Evolutionary conservation across 2,888 invertebrate species (phyloP), one percentile per base, ranked within the genome.

Genomic region (Venustoraphidia nigricollis): DNA sequence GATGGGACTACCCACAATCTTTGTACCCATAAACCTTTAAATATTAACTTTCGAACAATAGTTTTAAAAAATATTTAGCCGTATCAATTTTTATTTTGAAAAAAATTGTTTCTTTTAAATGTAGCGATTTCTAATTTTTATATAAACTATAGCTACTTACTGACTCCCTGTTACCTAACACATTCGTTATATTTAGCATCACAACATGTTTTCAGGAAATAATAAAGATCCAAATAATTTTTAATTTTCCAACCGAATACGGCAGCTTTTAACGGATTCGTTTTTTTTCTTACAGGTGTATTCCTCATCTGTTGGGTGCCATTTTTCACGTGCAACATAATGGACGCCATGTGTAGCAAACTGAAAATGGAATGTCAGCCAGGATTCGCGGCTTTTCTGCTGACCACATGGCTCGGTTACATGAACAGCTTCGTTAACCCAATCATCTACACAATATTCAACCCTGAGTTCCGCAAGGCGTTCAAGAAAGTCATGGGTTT

Each of bases 291-390:
- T 73, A n/a, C 76, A 97, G 97, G 94, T 59, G 93, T 96, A 3
- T 98, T 98, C 68, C 79, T 98, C 40, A 81, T 95, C 62, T 98
- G 97, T 70, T 98, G 97, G 97, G 87, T 94, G 52, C 98, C 98
- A 37, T 98, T 98, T 75, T 98, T 98, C 78, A 91, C 93, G 2
- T 93, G 95, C 71, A 95, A 94, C 69, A 92, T 96, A 55, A 80
- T 95, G 72, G 95, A 94, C 64, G 98, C 96, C 9, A 81, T 97
- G 66, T 96, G 96, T 73, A 86, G 86, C 59, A 91, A 93, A 67
- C 71, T 88, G 58, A 77, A 77, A 45, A 73, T 78, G 57, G 76
- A 81, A 54, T 90, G 87, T 65, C 81, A 83, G 54, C 88, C 92
- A 0, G 83, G 92, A 27, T 78, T 94, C 56, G 83, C 87, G 17